Percentiles rank a stretch among this genome's conserved stretches.
Evolutionary conservation across 2,888 invertebrate genomes (phyloP).

Genomic region (Drosophila differens): DNA sequence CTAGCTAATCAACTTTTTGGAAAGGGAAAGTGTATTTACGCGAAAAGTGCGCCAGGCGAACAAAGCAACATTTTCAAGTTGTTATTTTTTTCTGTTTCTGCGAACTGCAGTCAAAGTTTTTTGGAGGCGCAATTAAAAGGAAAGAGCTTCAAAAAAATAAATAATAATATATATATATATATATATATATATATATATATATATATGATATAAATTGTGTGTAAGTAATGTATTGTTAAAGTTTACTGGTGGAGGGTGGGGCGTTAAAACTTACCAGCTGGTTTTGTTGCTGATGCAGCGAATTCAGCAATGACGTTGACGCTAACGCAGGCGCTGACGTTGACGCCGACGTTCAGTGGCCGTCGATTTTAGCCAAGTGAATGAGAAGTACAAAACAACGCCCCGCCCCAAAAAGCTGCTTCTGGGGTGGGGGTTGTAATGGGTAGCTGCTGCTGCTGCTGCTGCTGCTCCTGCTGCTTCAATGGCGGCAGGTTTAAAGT

Average conservation of each 20-base stretch:
- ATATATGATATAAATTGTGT: conserved; percentile 7
- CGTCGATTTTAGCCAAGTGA: conserved; percentile 20
- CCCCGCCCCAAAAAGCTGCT: conserved; percentile 12
- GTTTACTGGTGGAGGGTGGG: neutral
- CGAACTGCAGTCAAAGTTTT: conserved; percentile 29
- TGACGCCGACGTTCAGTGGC: conserved; percentile 28
- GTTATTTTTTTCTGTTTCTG: conserved; percentile 6
- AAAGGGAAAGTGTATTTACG: neutral
- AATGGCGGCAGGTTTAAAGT: conserved; percentile 33
- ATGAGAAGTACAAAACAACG: conserved; percentile 39
- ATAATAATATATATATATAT: neutral
- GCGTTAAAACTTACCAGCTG: conserved; percentile 52
- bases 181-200: neutral
- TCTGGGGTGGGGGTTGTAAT: neutral
- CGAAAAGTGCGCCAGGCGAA: conserved; percentile 16
- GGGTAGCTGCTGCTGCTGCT: conserved; percentile 3
- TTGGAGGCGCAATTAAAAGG: conserved; percentile 44
- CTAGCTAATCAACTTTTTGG: neutral
- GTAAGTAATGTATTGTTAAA: conserved; percentile 17
- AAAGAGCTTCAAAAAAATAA: conserved; percentile 44
- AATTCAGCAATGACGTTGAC: conserved; percentile 25
- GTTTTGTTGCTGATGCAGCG: conserved; percentile 46
- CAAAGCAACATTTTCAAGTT: conserved; percentile 18
- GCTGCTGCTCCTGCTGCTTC: neutral
- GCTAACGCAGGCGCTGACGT: conserved; percentile 13